Evolutionary conservation across 2,113 vertebrate genomes (phyloP), one percentile per base, ranked within the genome.

Genomic region (Eulemur macaco): DNA sequence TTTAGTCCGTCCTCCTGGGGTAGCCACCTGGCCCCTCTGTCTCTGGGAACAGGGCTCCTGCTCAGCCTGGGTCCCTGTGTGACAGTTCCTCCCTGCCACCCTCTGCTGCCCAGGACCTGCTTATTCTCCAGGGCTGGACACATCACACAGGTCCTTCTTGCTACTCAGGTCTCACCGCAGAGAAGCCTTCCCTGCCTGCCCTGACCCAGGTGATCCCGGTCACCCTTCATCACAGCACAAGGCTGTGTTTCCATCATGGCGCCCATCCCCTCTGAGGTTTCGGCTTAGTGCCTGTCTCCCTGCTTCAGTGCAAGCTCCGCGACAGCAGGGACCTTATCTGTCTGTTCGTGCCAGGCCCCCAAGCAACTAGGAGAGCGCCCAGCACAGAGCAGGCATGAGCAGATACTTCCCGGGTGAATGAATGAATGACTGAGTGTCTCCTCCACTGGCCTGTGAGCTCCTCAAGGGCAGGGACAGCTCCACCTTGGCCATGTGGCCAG

Each of bases 191-290:
- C 37, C 64, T 27, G 8, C 37, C 23, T 58, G 21, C 54, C 54
- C 52, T 23, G 56, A 50, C 29, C 52, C 9, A 2, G 8, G 27
- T 0, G 4, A 58, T n/a, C 6, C 20, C 0, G 0, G 52, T 6
- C 29, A 1, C 45, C 21, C 56, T 64, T 47, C 2, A 11, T 42
- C 37, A 18, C 15, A 12, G 64, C 23, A 5, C 15, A 3, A 29
- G 58, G 60, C 20, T 74, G 45, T 39, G 60, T 34, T 69, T 82
- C 78, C 39, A 29, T 56, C 8, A 1, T 31, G 74, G 31, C 0
- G 1, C 45, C 20, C 12, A 1, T 15, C 64, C 21, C 6, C 37
- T 81, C 31, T 58, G 13, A 54, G 50, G 39, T 6, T 90, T 91
- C 27, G 60, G 52, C 71, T 74, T 47, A 34, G 25, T 1, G 0